Conservation (phyloP, 1,140 invertebrate species). For the Acromyrmex charruanus region DNA sequence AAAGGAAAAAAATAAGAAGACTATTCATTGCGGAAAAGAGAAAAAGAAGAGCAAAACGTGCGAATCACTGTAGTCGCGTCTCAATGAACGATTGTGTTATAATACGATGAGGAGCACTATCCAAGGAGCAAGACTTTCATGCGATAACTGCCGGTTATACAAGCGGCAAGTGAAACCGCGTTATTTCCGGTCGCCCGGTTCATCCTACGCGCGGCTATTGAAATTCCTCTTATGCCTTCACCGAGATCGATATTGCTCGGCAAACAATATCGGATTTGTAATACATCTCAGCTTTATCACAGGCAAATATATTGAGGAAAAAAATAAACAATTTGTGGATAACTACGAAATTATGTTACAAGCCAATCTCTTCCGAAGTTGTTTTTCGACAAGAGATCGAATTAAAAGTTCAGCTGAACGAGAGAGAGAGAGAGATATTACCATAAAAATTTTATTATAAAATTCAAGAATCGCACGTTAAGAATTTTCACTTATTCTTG, state of each 20-base stretch:
- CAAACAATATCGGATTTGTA: slow-evolving; percentile 37
- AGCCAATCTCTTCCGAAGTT: neutral
- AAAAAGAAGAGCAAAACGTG: slow-evolving; percentile 11
- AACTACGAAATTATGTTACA: neutral
- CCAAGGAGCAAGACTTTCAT: slow-evolving; percentile 37
- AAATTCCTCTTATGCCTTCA: slow-evolving; percentile 36
- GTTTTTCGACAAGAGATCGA: neutral
- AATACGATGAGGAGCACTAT: slow-evolving; percentile 50
- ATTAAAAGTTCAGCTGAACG: neutral
- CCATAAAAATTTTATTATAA: neutral
- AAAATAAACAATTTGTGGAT: neutral
- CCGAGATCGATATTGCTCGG: slow-evolving; percentile 37
- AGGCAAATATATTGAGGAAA: slow-evolving; percentile 28
- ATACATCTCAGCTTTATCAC: slow-evolving; percentile 1
- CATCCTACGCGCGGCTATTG: slow-evolving; percentile 54
- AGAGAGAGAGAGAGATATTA: neutral
- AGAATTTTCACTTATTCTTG: neutral
- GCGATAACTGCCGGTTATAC: slow-evolving; percentile 57
- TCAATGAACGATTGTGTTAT: slow-evolving; percentile 60
- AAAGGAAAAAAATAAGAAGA: neutral
- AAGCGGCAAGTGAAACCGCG: slow-evolving; percentile 62
- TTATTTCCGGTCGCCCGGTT: slow-evolving; percentile 60
- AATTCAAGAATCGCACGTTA: neutral
- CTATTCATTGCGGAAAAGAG: neutral
- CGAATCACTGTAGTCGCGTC: slow-evolving; percentile 28